These are phyloP conservation scores for Gisinianus flammeolus DNA, from an alignment of 2,888 invertebrate species.

Conservation along the genomic window DNA sequence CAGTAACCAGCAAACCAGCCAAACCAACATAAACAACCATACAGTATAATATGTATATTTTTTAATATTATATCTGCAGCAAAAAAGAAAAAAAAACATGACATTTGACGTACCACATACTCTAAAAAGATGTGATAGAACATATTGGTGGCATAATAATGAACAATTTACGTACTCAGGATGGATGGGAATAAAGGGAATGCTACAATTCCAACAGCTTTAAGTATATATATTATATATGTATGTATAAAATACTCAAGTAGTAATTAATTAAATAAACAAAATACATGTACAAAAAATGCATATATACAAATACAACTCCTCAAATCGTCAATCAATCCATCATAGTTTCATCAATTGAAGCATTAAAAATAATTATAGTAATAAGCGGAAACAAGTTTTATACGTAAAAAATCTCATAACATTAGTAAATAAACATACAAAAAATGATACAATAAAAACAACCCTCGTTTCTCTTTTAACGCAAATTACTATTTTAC, in stretches of 20 bases:
- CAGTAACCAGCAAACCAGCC: constrained; percentile 14
- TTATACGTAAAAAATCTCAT: too few species aligned
- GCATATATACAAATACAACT: background rate
- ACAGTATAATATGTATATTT: background rate
- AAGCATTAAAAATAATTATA: too few species aligned
- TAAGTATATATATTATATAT: background rate
- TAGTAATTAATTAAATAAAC: background rate
- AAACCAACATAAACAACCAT: background rate
- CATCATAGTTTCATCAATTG: too few species aligned
- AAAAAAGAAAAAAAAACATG: background rate
- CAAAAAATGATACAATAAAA: too few species aligned
- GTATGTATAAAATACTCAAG: background rate
- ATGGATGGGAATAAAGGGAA: constrained; percentile 27
- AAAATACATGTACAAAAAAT: background rate
- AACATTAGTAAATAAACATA: too few species aligned
- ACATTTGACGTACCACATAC: background rate
- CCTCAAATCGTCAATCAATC: background rate
- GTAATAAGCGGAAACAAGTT: too few species aligned
- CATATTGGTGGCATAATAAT: background rate
- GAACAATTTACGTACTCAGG: constrained; percentile 4
- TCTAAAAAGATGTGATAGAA: background rate
- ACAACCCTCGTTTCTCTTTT: too few species aligned
- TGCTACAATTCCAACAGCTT: background rate
- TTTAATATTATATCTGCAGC: background rate
- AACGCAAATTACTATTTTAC: too few species aligned